Evolutionary conservation across 1,140 invertebrate species (phyloP).

Genomic region (Watersipora subatra): DNA sequence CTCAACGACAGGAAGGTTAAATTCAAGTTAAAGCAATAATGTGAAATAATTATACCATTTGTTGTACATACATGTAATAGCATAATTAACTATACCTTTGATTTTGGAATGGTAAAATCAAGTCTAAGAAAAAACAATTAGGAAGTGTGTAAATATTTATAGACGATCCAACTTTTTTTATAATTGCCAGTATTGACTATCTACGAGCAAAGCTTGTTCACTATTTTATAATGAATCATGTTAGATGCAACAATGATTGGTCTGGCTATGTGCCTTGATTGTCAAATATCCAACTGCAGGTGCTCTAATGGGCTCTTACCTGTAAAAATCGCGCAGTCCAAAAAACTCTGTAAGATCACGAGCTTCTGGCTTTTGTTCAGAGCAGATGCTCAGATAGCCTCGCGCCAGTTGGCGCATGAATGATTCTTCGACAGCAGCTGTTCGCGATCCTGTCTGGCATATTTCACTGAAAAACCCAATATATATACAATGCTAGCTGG

Average conservation of each 20-base stretch:
- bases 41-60: no score
- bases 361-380: not conserved
- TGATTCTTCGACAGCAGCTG: not conserved
- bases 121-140: no score
- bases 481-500: not conserved
- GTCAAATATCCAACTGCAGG: not conserved
- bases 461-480: not conserved
- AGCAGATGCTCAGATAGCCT: not conserved
- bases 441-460: not conserved
- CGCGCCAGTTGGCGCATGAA: not conserved
- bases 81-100: no score
- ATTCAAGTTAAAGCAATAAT: no score
- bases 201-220: no score
- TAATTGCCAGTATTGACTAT: no score
- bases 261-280: not conserved
- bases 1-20: no score
- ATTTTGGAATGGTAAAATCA: no score
- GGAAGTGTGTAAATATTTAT: no score
- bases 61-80: no score
- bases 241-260: not conserved
- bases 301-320: not conserved
- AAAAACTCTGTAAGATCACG: not conserved
- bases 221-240: no score
- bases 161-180: no score
- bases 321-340: conserved; percentile 2